Percentiles rank a stretch among this genome's conserved stretches.
phyloP scores from a whole-genome alignment of 2,113 vertebrate genomes.

The Sylvia atricapilla region DNA sequence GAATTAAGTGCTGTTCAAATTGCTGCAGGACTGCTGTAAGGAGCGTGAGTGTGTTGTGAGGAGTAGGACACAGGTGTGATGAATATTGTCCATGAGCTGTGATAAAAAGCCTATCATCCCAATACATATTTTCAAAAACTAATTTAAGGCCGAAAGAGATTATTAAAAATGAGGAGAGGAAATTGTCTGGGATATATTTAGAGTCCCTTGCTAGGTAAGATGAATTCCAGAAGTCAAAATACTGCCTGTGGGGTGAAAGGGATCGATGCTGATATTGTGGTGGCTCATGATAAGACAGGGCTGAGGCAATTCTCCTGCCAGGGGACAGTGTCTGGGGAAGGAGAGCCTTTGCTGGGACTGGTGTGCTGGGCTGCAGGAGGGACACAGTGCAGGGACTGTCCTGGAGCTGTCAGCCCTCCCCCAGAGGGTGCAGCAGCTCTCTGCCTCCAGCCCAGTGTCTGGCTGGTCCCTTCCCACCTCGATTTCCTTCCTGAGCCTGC shows the following conservation, averaged over 20 bases:
- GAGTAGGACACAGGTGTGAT: background rate
- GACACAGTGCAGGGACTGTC: rapidly evolving
- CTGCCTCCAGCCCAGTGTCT: rapidly evolving
- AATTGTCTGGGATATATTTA: slow-evolving; percentile 38
- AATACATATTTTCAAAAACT: slow-evolving; percentile 31
- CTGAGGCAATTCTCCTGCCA: background rate
- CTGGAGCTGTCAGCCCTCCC: rapidly evolving
- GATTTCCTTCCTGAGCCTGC: background rate
- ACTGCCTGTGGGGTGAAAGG: background rate
- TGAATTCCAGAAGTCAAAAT: slow-evolving; percentile 32
- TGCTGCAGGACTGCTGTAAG: background rate
- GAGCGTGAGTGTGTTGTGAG: background rate
- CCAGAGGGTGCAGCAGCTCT: rapidly evolving
- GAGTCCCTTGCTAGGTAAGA: slow-evolving; percentile 17
- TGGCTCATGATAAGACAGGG: background rate
- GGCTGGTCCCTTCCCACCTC: background rate
- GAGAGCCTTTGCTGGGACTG: background rate
- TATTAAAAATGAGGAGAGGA: slow-evolving; percentile 43
- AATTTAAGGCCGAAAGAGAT: slow-evolving; percentile 37
- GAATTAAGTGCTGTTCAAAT: background rate
- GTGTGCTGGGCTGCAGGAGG: background rate
- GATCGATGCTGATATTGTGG: background rate
- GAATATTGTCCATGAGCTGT: slow-evolving; percentile 22
- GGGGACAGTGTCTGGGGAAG: rapidly evolving
- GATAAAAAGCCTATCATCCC: slow-evolving; percentile 40